Conservation (phyloP, 2,888 invertebrate species). For the Sthenelais limicola region DNA sequence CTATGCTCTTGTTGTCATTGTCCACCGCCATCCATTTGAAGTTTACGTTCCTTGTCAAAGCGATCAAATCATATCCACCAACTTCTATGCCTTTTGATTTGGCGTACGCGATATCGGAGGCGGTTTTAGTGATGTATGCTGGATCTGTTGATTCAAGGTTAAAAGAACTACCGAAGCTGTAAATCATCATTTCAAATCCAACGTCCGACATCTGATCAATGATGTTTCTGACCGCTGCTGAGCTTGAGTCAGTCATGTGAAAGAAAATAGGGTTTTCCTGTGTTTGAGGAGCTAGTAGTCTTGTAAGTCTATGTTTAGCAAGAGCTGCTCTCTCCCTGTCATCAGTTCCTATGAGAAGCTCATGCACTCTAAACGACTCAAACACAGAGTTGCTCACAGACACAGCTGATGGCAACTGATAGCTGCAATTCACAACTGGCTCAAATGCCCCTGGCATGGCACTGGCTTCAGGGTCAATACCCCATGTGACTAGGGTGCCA, state of each 20-base stretch:
- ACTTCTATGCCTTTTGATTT: slow-evolving; percentile 52
- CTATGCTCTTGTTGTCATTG: slow-evolving; percentile 35
- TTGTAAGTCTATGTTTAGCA: slow-evolving; percentile 42
- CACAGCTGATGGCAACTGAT: slow-evolving; percentile 22
- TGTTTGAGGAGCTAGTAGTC: slow-evolving; percentile 54
- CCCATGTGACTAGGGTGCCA: slow-evolving; percentile 48
- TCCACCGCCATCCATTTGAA: slow-evolving; percentile 48
- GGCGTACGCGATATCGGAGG: slow-evolving; percentile 48
- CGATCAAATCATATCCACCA: slow-evolving; percentile 54
- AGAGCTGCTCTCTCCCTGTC: slow-evolving; percentile 50
- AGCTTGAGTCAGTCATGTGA: slow-evolving; percentile 47
- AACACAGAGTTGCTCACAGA: slow-evolving; percentile 36
- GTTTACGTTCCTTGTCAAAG: slow-evolving; percentile 42
- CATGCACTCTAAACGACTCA: slow-evolving; percentile 49
- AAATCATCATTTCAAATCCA: slow-evolving; percentile 54
- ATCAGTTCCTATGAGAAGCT: slow-evolving; percentile 47
- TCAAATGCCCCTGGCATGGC: slow-evolving; percentile 52
- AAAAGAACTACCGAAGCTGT: slow-evolving; percentile 54
- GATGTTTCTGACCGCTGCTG: slow-evolving; percentile 36
- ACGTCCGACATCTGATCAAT: slow-evolving; percentile 54
- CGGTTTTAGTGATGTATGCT: slow-evolving; percentile 46
- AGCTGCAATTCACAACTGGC: slow-evolving; percentile 47
- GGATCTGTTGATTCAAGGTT: slow-evolving; percentile 49
- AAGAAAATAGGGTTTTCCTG: slow-evolving; percentile 54
- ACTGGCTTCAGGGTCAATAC: slow-evolving; percentile 42